Evolutionary conservation across 2,113 vertebrate species (phyloP), one percentile per base, ranked within the genome.

Genomic region (Cyanoderma ruficeps): DNA sequence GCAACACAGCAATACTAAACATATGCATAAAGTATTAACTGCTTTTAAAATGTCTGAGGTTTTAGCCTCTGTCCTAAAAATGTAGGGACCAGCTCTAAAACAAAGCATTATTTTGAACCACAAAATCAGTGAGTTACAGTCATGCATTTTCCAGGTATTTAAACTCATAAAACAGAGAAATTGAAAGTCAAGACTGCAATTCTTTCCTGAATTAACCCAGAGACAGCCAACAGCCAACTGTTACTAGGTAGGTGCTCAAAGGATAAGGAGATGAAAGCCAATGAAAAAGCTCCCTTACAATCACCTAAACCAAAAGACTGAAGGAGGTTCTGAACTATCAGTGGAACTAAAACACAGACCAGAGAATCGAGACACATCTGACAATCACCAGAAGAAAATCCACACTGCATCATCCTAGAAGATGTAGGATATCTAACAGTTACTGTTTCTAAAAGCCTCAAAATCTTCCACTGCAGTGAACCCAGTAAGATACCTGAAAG

Each of bases 1-100:
- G 64, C n/a, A 91, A 27, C 59, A 96, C 53, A 94, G 63, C 23
- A 76, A 60, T 77, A 90, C 80, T 72, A 94, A 93, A 22, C 82
- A 80, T 77, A 89, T 59, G 63, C 74, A 68, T 92, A 75, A 95
- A 91, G 27, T 79, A 93, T 89, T 94, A 72, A 79, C 83, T 46
- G 68, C 82, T 94, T 89, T 83, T 92, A 94, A 96, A 96, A 96
- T 44, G 46, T 78, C 53, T 94, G 52, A 95, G 47, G 10, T 84
- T 94, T 96, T 47, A 95, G 31, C 63, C 41, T 74, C 59, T 67
- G 27, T 42, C 41, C 57, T 95, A 88, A 92, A 95, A 91, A 91
- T 15, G 12, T 53, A 19, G 39, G 42, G 67, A 71, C 60, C 35
- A 89, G 39, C 27, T 88, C n/a, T 81, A 87, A 57, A 85, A 84